Evolutionary conservation across 2,888 invertebrate species (phyloP).

Genomic region (Cacoxenus indagator): DNA sequence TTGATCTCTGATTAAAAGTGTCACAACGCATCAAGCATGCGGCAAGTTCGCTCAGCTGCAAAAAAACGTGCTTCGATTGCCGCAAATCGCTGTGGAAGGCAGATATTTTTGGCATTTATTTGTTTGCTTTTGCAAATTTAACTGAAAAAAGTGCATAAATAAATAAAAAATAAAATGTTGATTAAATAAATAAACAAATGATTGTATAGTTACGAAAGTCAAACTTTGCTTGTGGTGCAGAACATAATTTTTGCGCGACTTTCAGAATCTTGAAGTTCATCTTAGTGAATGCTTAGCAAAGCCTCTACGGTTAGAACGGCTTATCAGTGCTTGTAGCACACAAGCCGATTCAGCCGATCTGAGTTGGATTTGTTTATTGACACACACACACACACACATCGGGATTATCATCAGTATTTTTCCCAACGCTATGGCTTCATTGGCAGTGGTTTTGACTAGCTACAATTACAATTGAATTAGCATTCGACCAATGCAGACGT

Average conservation of each 20-base stretch:
- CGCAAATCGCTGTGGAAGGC: not conserved
- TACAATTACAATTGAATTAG: constrained; percentile 51
- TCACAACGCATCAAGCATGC: not conserved
- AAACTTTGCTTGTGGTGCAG: not conserved
- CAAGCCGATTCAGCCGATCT: not conserved
- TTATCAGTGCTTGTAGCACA: no score
- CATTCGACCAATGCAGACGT: constrained; percentile 59
- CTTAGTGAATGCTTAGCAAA: no score
- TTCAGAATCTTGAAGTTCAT: no score
- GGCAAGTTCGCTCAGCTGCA: not conserved
- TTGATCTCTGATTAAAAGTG: no score
- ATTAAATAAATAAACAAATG: no score
- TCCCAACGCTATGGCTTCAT: constrained; percentile 5
- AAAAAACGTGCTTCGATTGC: not conserved
- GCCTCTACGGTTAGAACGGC: no score
- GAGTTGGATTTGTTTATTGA: not conserved
- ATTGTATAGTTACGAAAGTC: not conserved
- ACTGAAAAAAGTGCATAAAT: no score
- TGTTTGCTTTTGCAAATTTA: not conserved
- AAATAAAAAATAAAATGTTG: no score
- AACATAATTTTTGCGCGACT: not conserved
- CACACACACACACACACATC: not conserved
- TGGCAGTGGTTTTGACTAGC: not conserved
- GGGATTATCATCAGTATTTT: not conserved
- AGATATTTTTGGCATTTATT: not conserved